Evolutionary conservation across 2,113 vertebrate genomes (phyloP).

Genomic region (Macrotis lagotis): DNA sequence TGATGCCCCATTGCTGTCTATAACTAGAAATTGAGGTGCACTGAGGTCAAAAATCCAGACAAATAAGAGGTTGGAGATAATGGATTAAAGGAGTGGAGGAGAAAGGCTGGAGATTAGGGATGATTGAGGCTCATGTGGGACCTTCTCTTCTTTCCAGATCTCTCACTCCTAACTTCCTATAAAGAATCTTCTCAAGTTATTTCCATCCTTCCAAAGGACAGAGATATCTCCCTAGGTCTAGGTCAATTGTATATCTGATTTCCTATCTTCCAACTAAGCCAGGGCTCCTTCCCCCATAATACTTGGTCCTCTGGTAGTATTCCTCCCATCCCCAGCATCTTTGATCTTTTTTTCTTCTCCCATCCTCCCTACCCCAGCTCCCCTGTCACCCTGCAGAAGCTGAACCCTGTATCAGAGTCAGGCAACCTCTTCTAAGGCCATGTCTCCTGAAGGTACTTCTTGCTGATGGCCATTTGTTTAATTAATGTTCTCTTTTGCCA

Average conservation of each 20-base stretch:
- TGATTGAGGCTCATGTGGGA: not conserved
- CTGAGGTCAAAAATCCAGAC: not conserved
- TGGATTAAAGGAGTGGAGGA: not conserved
- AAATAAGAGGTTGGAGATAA: not conserved
- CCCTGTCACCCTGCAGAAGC: not conserved
- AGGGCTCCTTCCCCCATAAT: not conserved
- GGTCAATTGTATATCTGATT: not conserved
- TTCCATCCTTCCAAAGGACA: not conserved
- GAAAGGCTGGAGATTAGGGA: not conserved
- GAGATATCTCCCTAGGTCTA: not conserved
- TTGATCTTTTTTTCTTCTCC: not conserved
- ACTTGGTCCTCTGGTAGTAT: not conserved
- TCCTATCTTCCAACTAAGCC: not conserved
- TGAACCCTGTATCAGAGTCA: not conserved
- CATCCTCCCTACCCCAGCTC: not conserved
- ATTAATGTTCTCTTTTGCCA: conserved; percentile 49
- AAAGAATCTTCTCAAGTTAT: not conserved
- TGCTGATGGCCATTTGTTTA: conserved; percentile 32
- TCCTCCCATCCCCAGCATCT: not conserved
- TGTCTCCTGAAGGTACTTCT: conserved; percentile 46
- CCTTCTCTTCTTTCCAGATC: not conserved
- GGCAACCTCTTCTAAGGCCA: conserved; percentile 41
- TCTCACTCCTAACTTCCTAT: not conserved
- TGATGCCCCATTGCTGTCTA: not conserved
- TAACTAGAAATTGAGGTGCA: not conserved